These are phyloP conservation scores for Macrotus californicus DNA, from an alignment of 2,113 vertebrate species.

Conservation along the genomic window DNA sequence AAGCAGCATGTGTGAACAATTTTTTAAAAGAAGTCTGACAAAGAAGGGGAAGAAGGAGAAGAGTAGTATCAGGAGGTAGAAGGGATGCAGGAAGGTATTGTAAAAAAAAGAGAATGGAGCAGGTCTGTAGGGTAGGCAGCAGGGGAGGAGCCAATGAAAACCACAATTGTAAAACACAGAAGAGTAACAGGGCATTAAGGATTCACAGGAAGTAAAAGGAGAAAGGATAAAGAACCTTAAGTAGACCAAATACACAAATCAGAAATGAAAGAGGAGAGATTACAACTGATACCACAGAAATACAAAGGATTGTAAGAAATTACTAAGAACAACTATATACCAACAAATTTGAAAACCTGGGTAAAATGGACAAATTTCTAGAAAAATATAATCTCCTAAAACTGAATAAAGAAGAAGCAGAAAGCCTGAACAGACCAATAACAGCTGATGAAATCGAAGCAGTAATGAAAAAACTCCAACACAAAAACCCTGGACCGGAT, in stretches of 20 bases:
- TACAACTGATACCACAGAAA: too few species aligned
- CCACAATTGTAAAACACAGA: background rate
- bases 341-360: too few species aligned
- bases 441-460: too few species aligned
- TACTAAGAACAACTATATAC: too few species aligned
- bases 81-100: background rate
- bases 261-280: too few species aligned
- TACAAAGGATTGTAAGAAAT: too few species aligned
- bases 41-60: background rate
- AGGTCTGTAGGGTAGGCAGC: rapidly evolving
- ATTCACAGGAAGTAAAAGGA: background rate
- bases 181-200: background rate
- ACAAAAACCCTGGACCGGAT: too few species aligned
- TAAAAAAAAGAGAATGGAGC: background rate
- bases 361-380: too few species aligned
- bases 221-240: background rate
- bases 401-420: too few species aligned
- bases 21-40: background rate
- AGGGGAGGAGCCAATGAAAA: background rate
- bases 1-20: background rate
- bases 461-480: too few species aligned
- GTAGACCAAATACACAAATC: background rate
- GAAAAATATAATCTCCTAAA: too few species aligned
- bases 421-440: too few species aligned
- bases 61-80: background rate